Percentiles rank a stretch among this genome's conserved stretches.
phyloP scores from a whole-genome alignment of 2,797 vertebrate genomes.

The Corythornis leucogaster region DNA sequence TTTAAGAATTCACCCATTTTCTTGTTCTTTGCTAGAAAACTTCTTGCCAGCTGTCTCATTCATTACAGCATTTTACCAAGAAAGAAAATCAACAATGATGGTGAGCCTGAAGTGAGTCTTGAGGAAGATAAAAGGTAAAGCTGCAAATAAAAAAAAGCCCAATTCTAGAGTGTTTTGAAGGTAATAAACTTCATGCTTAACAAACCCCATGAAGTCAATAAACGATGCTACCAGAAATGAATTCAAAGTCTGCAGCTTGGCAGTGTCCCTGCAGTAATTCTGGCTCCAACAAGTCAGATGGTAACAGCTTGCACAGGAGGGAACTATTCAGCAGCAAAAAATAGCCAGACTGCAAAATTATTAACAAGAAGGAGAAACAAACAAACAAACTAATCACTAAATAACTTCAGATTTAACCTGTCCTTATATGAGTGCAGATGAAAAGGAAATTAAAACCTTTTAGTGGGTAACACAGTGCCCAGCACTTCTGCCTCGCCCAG shows the following conservation, averaged over 20 bases:
- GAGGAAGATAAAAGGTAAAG: neutral
- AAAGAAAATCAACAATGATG: neutral
- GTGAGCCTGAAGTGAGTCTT: neutral
- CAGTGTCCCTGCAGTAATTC: neutral
- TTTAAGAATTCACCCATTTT: neutral
- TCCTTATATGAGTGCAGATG: neutral
- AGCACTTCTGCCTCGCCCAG: neutral
- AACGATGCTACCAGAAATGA: neutral
- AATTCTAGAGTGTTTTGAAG: neutral
- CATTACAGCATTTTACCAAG: neutral
- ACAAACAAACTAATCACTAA: too few species aligned
- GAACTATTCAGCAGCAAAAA: slow-evolving; percentile 5
- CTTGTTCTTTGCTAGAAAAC: neutral
- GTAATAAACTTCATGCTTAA: neutral
- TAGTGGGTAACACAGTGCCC: neutral
- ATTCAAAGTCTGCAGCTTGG: neutral
- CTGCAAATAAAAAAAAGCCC: neutral
- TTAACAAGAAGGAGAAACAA: neutral
- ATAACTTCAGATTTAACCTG: neutral
- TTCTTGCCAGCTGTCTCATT: neutral
- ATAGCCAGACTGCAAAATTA: neutral
- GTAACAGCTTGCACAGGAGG: neutral
- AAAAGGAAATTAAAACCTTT: neutral
- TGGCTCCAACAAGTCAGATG: neutral
- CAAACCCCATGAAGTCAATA: neutral